Conservation (phyloP, 2,797 vertebrate genomes). For the Sebastes paucispinis region DNA sequence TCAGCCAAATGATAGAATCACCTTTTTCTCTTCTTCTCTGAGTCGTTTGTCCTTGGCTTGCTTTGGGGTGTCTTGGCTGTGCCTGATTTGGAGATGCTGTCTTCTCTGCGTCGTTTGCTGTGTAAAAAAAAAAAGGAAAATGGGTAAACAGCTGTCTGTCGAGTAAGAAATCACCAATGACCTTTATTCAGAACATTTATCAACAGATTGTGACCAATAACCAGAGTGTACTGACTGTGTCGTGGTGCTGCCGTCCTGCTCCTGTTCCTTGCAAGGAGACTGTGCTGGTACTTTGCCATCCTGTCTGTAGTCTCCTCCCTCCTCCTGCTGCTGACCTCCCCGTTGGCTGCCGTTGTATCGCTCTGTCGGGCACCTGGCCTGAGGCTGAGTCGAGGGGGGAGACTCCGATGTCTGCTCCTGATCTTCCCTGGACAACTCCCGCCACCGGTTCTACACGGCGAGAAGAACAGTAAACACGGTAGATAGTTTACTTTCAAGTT, state of each 20-base stretch:
- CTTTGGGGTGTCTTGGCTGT: constrained; percentile 89
- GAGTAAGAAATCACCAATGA: background rate
- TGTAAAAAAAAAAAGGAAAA: constrained; percentile 20
- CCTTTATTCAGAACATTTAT: background rate
- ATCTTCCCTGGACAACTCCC: constrained; percentile 92
- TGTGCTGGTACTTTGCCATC: constrained; percentile 71
- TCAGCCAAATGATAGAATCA: constrained; percentile 62
- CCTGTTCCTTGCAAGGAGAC: constrained; percentile 74
- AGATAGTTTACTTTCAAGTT: background rate
- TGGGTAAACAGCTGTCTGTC: background rate
- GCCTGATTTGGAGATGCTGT: constrained; percentile 87
- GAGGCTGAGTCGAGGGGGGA: constrained; percentile 76
- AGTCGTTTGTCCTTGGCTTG: constrained; percentile 91
- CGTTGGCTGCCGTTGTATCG: constrained; percentile 86
- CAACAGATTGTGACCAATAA: background rate
- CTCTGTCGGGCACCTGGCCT: constrained; percentile 78
- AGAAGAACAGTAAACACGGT: background rate
- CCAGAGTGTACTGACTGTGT: constrained; percentile 83
- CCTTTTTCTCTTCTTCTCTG: constrained; percentile 98
- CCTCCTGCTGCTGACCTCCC: constrained; percentile 74
- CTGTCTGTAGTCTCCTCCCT: constrained; percentile 77
- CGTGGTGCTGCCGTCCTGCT: constrained; percentile 79
- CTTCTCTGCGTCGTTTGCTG: constrained; percentile 91
- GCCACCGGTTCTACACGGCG: constrained; percentile 86
- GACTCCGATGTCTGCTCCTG: constrained; percentile 84